phyloP scores from a whole-genome alignment of 2,113 vertebrate species.

The Nothobranchius furzeri region DNA sequence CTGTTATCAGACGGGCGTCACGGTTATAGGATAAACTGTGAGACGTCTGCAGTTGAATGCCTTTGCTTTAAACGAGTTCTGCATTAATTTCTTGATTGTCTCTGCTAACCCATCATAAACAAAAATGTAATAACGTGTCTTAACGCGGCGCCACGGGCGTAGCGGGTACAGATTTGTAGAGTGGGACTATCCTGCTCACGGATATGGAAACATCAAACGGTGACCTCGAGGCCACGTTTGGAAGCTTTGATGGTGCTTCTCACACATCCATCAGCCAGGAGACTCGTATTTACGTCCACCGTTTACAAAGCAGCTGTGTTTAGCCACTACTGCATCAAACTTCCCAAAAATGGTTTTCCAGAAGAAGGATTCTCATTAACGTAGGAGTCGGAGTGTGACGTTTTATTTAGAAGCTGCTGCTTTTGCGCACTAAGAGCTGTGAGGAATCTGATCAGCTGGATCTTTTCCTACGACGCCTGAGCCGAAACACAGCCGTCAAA shows the following conservation, averaged over 20 bases:
- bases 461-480: slow-evolving; percentile 23
- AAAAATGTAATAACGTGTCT: not conserved
- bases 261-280: not conserved
- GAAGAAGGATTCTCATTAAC: no score
- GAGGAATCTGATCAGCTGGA: slow-evolving; percentile 20
- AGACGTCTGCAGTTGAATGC: not conserved
- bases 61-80: not conserved
- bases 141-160: not conserved
- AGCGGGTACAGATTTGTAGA: not conserved
- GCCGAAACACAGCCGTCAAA: slow-evolving; percentile 41
- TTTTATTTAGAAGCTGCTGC: slow-evolving; percentile 41
- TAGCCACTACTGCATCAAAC: no score
- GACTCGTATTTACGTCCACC: not conserved
- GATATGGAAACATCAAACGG: not conserved
- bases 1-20: slow-evolving; percentile 26
- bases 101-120: not conserved
- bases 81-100: not conserved
- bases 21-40: not conserved
- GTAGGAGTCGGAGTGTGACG: not conserved
- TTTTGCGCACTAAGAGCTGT: slow-evolving; percentile 34
- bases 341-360: no score
- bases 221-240: not conserved
- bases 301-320: no score
- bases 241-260: not conserved
- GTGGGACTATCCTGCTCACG: not conserved